These are phyloP conservation scores for Amblyteles armatorius DNA, from an alignment of 2,888 invertebrate genomes.

Conservation along the genomic window DNA sequence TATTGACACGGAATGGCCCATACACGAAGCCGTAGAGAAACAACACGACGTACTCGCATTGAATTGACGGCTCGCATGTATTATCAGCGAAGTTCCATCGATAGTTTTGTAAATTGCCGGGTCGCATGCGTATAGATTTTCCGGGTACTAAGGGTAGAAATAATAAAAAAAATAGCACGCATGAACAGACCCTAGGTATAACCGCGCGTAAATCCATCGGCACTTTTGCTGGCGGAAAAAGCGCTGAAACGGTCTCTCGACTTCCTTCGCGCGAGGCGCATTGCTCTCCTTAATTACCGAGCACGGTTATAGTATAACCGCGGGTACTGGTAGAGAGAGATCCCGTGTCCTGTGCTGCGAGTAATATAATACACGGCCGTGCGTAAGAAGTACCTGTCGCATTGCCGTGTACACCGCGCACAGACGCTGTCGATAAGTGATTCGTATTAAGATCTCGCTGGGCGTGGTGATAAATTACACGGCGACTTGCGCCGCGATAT, in stretches of 20 bases:
- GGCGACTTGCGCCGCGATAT: conserved; percentile 70
- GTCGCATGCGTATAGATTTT: conserved; percentile 51
- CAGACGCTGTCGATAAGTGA: conserved; percentile 75
- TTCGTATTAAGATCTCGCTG: conserved; percentile 80
- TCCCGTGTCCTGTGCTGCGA: conserved; percentile 14
- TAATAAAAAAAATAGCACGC: conserved; percentile 56
- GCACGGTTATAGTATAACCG: conserved; percentile 71
- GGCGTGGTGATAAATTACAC: conserved; percentile 79
- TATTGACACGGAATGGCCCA: neutral
- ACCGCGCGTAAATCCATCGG: conserved; percentile 14
- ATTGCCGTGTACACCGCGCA: neutral
- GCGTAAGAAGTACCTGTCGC: conserved; percentile 30
- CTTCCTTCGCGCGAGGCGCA: conserved; percentile 66
- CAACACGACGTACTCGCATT: neutral
- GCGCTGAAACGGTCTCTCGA: conserved; percentile 47
- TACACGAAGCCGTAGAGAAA: neutral
- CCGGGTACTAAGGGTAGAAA: conserved; percentile 21
- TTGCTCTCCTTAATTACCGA: conserved; percentile 75
- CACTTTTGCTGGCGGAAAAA: conserved; percentile 25
- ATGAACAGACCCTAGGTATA: conserved; percentile 36
- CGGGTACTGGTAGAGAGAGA: conserved; percentile 16
- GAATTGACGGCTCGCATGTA: conserved; percentile 30
- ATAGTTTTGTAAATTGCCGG: conserved; percentile 75
- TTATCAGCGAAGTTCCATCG: conserved; percentile 71
- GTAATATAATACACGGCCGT: conserved; percentile 28